Base-by-base conservation (phyloP, 2,888 invertebrate species). In the Monochamus alternatus region DNA sequence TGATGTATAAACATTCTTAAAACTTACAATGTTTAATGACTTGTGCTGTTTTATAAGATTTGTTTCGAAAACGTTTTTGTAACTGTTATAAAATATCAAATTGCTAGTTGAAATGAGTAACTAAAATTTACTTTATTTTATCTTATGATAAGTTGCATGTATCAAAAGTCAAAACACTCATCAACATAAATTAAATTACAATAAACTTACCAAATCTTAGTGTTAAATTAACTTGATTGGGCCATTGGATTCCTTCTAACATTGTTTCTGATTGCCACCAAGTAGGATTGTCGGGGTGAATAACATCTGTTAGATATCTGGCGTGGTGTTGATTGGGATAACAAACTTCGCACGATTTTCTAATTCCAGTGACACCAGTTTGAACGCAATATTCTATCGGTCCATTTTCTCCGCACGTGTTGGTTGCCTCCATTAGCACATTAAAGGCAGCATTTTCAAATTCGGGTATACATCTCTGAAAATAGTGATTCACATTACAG, bases 181-280 rank as follows among this genome's bases (percentile, higher is more conserved):
- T 5, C 7, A 5, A 38, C 38, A 5, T 38, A 38, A 38, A 38
- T 38, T 38, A 7, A 5, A 7, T 38, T 38, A 38, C 38, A 38
- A 9, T 8, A 43, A 63, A 8, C 66, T 66, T 66, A 86, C 86
- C 85, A 73, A 87, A 83, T 72, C 83, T 83, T 3, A 87, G 76
- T 0, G 87, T 87, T 38, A 99, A 91, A 89, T 98, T 98, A 83
- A 99, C 98, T 89, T 94, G 94, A 85, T 94, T 95, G 0, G 98
- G 97, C 87, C 95, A 95, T 87, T 97, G 96, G 73, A 98, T 94
- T 38, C 95, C 95, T 86, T 99, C 97, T 85, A 93, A 93, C 97
- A 99, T 98, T 3, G 99, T 99, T 88, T 98, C 98, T 0, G 98
- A 98, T 88, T 98, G 98, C 98, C 98, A 98, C 97, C 97, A 98